Conservation (phyloP, 2,113 vertebrate genomes). For the Vicugna pacos region DNA sequence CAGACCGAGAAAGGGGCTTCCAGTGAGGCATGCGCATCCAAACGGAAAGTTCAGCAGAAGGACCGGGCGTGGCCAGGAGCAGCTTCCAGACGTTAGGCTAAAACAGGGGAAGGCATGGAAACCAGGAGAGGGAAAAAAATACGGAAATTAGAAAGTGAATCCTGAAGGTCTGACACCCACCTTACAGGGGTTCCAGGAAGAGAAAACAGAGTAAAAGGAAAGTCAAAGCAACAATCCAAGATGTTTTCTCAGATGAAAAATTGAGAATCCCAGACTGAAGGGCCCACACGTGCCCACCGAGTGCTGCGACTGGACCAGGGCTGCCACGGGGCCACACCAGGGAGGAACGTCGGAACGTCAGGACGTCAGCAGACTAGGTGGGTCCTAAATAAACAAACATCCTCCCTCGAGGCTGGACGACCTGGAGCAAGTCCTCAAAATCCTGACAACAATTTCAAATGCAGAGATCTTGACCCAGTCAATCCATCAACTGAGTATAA, state of each 20-base stretch:
- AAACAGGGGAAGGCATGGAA: neutral
- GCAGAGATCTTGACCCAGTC: neutral
- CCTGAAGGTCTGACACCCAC: neutral
- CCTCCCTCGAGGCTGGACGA: rapidly evolving
- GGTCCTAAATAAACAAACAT: neutral
- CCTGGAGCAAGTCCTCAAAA: neutral
- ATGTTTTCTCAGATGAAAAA: neutral
- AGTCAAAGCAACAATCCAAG: neutral
- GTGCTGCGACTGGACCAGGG: neutral
- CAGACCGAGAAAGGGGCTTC: neutral
- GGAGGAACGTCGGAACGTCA: rapidly evolving
- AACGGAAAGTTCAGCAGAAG: neutral
- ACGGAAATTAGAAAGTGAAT: neutral
- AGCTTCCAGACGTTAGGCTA: neutral
- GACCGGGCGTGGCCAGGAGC: neutral
- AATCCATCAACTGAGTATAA: neutral
- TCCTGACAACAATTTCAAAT: neutral
- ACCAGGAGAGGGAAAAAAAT: neutral
- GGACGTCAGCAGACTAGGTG: neutral
- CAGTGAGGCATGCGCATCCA: neutral
- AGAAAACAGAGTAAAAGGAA: neutral
- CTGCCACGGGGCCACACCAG: rapidly evolving
- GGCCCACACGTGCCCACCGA: neutral
- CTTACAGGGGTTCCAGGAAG: neutral
- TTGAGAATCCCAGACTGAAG: rapidly evolving